Percentiles rank a stretch among this genome's conserved stretches.
These are phyloP conservation scores for Columbina picui DNA, from an alignment of 2,113 vertebrate genomes.

Conservation along the genomic window DNA sequence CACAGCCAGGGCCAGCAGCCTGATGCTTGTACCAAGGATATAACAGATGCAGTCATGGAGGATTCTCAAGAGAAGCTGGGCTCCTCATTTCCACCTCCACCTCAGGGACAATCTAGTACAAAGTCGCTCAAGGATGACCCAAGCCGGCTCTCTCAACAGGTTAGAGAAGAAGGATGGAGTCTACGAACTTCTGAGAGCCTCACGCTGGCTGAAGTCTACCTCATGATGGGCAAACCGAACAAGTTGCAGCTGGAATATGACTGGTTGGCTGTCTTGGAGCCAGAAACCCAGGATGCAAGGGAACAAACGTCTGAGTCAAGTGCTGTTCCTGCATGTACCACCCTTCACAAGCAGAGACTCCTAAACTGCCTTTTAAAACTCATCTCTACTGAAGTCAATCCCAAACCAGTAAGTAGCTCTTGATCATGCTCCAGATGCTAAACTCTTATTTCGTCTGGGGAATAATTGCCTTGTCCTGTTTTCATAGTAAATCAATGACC, in stretches of 20 bases:
- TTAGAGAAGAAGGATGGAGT: constrained; percentile 93
- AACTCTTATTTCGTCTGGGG: not conserved
- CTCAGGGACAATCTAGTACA: constrained; percentile 71
- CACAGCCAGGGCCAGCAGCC: constrained; percentile 34
- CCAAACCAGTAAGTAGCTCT: constrained; percentile 86
- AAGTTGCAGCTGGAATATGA: constrained; percentile 97
- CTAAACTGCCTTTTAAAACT: constrained; percentile 91
- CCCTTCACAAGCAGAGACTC: constrained; percentile 83
- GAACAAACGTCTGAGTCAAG: constrained; percentile 46
- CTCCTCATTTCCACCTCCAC: constrained; percentile 42
- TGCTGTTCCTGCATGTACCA: constrained; percentile 31
- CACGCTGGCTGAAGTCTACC: constrained; percentile 96
- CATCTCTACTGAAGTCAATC: constrained; percentile 92
- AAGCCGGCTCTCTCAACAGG: constrained; percentile 81
- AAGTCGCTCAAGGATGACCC: constrained; percentile 76
- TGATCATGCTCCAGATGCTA: not conserved
- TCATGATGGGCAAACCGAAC: constrained; percentile 97
- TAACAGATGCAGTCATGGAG: constrained; percentile 52
- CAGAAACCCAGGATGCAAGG: constrained; percentile 46
- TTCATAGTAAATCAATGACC: not conserved
- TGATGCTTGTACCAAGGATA: constrained; percentile 75
- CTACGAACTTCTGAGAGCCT: constrained; percentile 88
- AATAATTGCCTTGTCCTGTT: not conserved
- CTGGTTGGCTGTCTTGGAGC: constrained; percentile 84
- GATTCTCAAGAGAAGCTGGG: constrained; percentile 75